phyloP scores from a whole-genome alignment of 2,888 invertebrate genomes.

The Thalpophila matura region DNA sequence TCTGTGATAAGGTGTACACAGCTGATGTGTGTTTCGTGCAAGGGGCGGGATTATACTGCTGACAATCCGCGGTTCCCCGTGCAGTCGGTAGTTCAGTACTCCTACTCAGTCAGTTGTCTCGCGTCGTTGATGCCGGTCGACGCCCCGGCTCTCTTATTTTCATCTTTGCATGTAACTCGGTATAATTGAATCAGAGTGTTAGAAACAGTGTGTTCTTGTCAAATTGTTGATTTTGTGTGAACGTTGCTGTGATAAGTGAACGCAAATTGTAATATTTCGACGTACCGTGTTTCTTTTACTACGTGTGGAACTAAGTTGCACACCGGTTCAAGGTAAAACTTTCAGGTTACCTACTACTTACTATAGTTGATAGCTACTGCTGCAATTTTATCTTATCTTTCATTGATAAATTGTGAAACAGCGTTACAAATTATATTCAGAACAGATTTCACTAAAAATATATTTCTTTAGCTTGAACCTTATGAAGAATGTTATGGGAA shows the following conservation, averaged over 20 bases:
- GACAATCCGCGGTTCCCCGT: slow-evolving; percentile 37
- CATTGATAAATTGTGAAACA: slow-evolving; percentile 40
- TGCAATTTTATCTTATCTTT: slow-evolving; percentile 57
- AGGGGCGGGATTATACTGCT: slow-evolving; percentile 59
- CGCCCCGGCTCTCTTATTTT: slow-evolving; percentile 60
- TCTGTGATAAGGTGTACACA: slow-evolving; percentile 61
- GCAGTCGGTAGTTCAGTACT: slow-evolving; percentile 39
- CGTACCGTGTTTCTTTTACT: slow-evolving; percentile 42
- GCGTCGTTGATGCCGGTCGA: slow-evolving; percentile 74
- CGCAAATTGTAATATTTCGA: slow-evolving; percentile 46
- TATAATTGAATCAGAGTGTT: slow-evolving; percentile 62
- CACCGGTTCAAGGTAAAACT: slow-evolving; percentile 68
- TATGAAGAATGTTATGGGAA: slow-evolving; percentile 7
- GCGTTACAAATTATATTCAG: not conserved
- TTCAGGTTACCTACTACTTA: slow-evolving; percentile 54
- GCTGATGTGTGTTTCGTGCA: slow-evolving; percentile 59
- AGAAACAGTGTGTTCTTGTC: slow-evolving; percentile 60
- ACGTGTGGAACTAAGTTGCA: slow-evolving; percentile 59
- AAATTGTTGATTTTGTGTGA: slow-evolving; percentile 40
- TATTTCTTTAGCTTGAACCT: not conserved
- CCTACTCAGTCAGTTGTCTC: slow-evolving; percentile 75
- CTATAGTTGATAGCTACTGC: slow-evolving; percentile 55
- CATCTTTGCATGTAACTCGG: slow-evolving; percentile 44
- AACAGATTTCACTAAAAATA: slow-evolving; percentile 7
- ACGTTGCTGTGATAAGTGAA: slow-evolving; percentile 66